Base-by-base conservation (phyloP, 2,113 vertebrate species). In the Xyrauchen texanus region DNA sequence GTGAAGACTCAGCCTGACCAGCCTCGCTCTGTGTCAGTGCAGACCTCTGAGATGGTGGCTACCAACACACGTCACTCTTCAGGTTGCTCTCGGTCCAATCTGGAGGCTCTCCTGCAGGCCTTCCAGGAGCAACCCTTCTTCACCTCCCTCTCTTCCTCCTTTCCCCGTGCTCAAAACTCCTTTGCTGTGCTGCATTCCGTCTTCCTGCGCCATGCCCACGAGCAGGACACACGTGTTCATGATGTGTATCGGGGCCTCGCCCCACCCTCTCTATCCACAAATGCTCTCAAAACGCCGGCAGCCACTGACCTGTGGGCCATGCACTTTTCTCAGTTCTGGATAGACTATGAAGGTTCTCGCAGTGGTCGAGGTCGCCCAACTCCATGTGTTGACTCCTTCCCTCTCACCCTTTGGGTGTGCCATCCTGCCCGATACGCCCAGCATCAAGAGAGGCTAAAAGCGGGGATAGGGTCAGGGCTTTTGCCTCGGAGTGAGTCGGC, bases 31-130 rank as follows among this genome's bases (percentile, higher is more conserved):
- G 77, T 99, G 88, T 98, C 97, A 3, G 87, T 99, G 86, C 98
- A 99, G 90, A 98, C 96, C 15, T 97, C 98, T 21, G 98, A 99
- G 90, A 96, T 99, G 96, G 95, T 96, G 74, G 96, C 96, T 81
- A 98, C 95, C 0, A 99, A 99, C 88, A 96, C 96, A 2, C 94
- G 98, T 16, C 95, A 95, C 78, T 94, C 95, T 0, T 85, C 95
- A 8, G 94, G 95, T 86, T 99, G 98, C 89, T 92, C 95, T 2
- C 96, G 96, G 82, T 95, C 96, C 47, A 94, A 96, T 85, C 91
- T 99, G 0, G 96, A 99, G 90, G 91, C 95, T 77, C 90, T 98
- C 79, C 93, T 98, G 85, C 96, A 97, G 87, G 93, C 96, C 67
- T 99, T 99, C 82, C 95, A 96, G 86, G 94, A 95, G 68, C 92